A percentile compares a stretch with the other conserved stretches of the same genome.
Evolutionary conservation across 2,888 invertebrate genomes (phyloP).

Genomic region (Aphelenchoides bicaudatus): DNA sequence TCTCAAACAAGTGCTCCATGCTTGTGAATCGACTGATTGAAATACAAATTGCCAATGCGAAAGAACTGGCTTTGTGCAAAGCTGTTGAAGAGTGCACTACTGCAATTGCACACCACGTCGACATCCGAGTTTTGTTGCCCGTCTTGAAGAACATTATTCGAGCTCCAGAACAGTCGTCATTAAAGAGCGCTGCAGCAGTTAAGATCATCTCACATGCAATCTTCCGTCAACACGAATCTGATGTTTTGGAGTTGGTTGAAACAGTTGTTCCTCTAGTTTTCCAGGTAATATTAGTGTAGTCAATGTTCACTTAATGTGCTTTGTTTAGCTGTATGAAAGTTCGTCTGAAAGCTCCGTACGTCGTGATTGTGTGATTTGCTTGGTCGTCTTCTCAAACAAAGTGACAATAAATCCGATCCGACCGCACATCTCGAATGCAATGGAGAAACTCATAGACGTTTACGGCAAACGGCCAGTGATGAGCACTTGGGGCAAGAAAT

Average conservation of each 20-base stretch:
- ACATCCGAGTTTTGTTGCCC: not conserved
- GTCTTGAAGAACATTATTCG: slow-evolving; percentile 12
- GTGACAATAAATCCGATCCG: not conserved
- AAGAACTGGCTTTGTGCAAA: slow-evolving; percentile 1
- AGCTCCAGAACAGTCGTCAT: slow-evolving; percentile 2
- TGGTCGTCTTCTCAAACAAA: slow-evolving; percentile 19
- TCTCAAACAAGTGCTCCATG: not conserved
- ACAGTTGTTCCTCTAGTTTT: slow-evolving; percentile 5
- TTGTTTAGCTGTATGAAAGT: slow-evolving; percentile 17
- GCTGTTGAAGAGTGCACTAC: slow-evolving; percentile 8
- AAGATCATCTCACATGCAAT: slow-evolving; percentile 8
- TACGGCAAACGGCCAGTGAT: slow-evolving; percentile 15
- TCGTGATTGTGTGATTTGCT: slow-evolving; percentile 17
- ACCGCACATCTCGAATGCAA: not conserved
- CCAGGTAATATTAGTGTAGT: not conserved
- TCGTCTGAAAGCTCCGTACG: slow-evolving; percentile 6
- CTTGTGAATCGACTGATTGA: slow-evolving; percentile 9
- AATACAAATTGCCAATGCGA: slow-evolving; percentile 3
- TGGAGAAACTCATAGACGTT: slow-evolving; percentile 17
- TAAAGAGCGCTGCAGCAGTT: slow-evolving; percentile 8
- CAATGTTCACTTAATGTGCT: not conserved
- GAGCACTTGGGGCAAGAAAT: slow-evolving; percentile 11
- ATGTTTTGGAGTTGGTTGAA: not conserved
- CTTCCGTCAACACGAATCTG: not conserved
- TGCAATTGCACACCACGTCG: not conserved